Evolutionary conservation across 2,888 invertebrate species (phyloP).

Genomic region (Trisateles emortualis): DNA sequence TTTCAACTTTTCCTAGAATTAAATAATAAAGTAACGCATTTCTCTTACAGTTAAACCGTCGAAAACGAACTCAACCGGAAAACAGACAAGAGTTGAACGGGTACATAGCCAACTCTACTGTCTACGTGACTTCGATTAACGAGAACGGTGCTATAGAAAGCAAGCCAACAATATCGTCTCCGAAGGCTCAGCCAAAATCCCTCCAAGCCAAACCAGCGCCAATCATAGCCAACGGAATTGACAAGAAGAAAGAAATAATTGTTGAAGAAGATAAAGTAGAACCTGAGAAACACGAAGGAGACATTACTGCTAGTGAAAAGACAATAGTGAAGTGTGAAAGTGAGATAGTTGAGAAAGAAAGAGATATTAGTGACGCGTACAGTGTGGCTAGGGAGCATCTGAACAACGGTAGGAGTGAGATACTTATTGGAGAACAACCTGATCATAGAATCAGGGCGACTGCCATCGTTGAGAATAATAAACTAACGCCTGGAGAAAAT

Average conservation of each 20-base stretch:
- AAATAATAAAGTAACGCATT: not conserved
- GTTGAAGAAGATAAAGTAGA: conserved; percentile 67
- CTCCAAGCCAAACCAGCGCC: conserved; percentile 81
- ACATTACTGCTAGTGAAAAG: conserved; percentile 79
- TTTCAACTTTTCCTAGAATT: not conserved
- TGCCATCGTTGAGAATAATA: conserved; percentile 87
- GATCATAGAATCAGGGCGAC: conserved; percentile 88
- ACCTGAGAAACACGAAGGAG: conserved; percentile 77
- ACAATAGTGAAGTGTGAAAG: conserved; percentile 62
- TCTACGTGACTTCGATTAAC: conserved; percentile 93
- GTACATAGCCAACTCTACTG: conserved; percentile 93
- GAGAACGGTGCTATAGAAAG: conserved; percentile 82
- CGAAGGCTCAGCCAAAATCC: conserved; percentile 79
- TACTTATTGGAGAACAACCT: conserved; percentile 89
- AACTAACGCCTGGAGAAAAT: conserved; percentile 86
- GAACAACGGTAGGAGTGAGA: conserved; percentile 91
- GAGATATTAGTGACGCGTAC: conserved; percentile 80
- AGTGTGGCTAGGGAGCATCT: conserved; percentile 79
- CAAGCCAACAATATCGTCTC: conserved; percentile 80
- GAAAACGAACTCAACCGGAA: conserved; percentile 83
- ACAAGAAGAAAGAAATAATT: conserved; percentile 56
- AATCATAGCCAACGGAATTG: conserved; percentile 78
- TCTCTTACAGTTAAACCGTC: conserved; percentile 87
- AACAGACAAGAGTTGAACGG: conserved; percentile 90
- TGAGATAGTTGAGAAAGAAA: conserved; percentile 66